phyloP scores from a whole-genome alignment of 1,140 invertebrate genomes.

The Zaprionus vittiger region DNA sequence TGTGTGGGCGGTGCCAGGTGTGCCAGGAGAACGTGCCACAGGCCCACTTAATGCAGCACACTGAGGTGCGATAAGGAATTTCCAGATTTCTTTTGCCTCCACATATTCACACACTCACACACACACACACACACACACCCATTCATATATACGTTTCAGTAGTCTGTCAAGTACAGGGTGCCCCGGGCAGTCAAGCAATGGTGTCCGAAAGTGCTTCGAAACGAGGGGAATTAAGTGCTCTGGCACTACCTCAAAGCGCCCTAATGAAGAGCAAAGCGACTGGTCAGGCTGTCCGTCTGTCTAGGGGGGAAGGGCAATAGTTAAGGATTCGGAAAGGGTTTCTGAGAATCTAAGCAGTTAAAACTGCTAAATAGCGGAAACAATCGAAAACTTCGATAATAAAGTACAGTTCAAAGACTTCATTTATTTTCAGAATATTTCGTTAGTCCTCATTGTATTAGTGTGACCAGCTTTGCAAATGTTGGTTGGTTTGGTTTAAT shows the following conservation, averaged over 20 bases:
- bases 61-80: constrained; percentile 81
- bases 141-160: constrained; percentile 47
- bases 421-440: too few relatives aligned
- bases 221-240: not conserved
- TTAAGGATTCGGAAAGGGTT: not conserved
- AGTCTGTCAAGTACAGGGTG: constrained; percentile 55
- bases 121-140: too few relatives aligned
- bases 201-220: not conserved
- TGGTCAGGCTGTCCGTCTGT: not conserved
- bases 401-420: too few relatives aligned
- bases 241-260: not conserved
- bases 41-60: constrained; percentile 77
- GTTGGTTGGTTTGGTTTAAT: too few relatives aligned
- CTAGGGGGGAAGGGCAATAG: not conserved
- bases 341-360: not conserved
- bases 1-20: constrained; percentile 45
- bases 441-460: too few relatives aligned
- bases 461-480: too few relatives aligned
- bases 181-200: not conserved
- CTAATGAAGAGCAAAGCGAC: not conserved
- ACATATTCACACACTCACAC: not conserved
- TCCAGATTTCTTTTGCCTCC: constrained; percentile 72
- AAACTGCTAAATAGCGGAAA: not conserved
- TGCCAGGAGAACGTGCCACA: constrained; percentile 66
- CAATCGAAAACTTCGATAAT: not conserved